Percentiles rank a stretch among this genome's conserved stretches.
These are phyloP conservation scores for Manduca sexta DNA, from an alignment of 1,140 invertebrate species.

Conservation along the genomic window DNA sequence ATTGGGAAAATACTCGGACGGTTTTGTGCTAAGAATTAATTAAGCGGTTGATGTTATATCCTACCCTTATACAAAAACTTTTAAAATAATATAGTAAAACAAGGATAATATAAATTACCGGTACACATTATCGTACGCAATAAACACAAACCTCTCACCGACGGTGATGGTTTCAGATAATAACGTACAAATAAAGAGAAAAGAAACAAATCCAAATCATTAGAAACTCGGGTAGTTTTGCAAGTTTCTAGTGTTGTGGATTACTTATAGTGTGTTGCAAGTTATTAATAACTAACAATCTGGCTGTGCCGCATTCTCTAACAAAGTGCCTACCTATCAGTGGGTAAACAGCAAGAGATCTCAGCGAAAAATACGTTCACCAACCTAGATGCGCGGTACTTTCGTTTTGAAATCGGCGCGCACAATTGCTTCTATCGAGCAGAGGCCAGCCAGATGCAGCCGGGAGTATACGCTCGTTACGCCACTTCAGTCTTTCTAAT, in stretches of 20 bases:
- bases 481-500: not conserved
- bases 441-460: slow-evolving; percentile 44
- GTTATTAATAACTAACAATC: slow-evolving; percentile 48
- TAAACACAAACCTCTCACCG: no score
- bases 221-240: slow-evolving; percentile 39
- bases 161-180: no score
- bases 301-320: slow-evolving; percentile 38
- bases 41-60: no score
- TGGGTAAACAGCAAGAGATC: slow-evolving; percentile 62
- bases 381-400: slow-evolving; percentile 70
- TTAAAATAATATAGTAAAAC: no score
- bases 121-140: no score
- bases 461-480: slow-evolving; percentile 5
- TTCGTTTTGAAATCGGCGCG: slow-evolving; percentile 71
- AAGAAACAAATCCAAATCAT: slow-evolving; percentile 28
- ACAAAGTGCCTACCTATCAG: slow-evolving; percentile 29
- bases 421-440: slow-evolving; percentile 68
- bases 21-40: no score
- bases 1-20: no score
- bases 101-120: no score
- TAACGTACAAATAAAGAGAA: not conserved
- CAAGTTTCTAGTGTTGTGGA: slow-evolving; percentile 24
- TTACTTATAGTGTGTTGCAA: slow-evolving; percentile 30
- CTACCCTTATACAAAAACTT: no score
- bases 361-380: slow-evolving; percentile 67